A percentile compares a stretch with the other conserved stretches of the same genome.
phyloP scores from a whole-genome alignment of 2,797 vertebrate species.

The Rhincodon typus region DNA sequence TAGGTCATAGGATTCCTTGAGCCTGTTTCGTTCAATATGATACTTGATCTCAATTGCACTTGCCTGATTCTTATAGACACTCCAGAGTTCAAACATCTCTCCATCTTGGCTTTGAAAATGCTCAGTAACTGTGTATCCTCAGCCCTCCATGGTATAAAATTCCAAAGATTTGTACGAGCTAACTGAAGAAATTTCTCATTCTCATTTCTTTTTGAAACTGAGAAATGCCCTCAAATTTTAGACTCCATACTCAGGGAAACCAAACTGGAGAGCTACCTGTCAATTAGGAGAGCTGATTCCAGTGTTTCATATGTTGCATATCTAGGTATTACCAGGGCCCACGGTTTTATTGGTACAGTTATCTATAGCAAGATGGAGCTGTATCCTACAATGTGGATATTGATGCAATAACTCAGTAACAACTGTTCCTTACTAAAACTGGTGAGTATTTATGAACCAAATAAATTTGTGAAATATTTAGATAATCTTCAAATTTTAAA shows the following conservation, averaged over 20 bases:
- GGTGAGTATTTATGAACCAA: background rate
- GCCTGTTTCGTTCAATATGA: background rate
- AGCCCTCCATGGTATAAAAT: background rate
- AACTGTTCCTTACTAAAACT: background rate
- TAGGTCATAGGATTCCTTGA: too few species aligned
- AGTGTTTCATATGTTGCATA: background rate
- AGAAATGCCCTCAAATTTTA: background rate
- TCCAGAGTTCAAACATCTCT: background rate
- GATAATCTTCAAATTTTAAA: conserved; percentile 1
- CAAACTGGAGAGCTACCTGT: background rate
- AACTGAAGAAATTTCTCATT: background rate
- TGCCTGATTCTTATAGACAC: background rate
- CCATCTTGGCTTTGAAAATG: background rate
- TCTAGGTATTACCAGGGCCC: background rate
- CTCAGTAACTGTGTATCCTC: background rate
- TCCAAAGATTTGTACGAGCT: background rate
- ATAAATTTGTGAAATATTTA: background rate
- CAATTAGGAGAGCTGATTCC: background rate
- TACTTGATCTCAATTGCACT: background rate
- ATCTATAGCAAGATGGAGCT: background rate
- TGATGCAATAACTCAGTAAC: background rate
- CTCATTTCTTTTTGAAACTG: background rate
- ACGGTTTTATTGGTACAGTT: background rate
- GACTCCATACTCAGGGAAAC: background rate
- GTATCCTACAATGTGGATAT: background rate